Percentiles rank a stretch among this genome's conserved stretches.
Conservation (phyloP, 2,113 vertebrate species). For the Anthoscopus minutus region DNA sequence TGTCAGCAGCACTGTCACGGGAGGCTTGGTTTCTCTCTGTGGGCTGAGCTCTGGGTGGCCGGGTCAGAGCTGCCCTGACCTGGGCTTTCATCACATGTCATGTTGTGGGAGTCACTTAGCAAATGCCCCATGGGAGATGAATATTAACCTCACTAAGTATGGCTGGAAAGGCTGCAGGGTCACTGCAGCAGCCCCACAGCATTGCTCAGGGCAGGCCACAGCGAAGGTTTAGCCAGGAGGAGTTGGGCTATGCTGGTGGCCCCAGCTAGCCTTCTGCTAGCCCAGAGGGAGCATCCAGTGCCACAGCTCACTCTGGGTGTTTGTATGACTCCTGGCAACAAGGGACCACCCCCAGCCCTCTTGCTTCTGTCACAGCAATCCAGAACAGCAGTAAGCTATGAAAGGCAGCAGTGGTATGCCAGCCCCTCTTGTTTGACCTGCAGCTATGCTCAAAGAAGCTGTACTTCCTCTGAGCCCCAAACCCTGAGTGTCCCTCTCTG, state of each 20-base stretch:
- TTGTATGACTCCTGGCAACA: rapidly evolving
- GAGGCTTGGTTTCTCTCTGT: neutral
- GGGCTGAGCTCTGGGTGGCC: neutral
- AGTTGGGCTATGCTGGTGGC: neutral
- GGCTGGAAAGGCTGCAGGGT: neutral
- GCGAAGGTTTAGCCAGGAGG: rapidly evolving
- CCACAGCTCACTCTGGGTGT: neutral
- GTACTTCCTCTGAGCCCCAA: neutral
- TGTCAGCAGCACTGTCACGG: neutral
- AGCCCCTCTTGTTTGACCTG: neutral
- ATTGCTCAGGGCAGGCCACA: neutral
- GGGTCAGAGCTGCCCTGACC: neutral
- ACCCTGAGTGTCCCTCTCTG: neutral
- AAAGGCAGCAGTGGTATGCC: neutral
- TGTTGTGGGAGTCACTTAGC: neutral
- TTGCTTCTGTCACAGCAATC: neutral
- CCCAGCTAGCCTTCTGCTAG: neutral
- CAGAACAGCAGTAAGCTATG: neutral
- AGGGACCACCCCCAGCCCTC: neutral
- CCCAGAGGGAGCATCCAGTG: neutral
- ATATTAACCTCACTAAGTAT: neutral
- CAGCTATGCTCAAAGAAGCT: neutral
- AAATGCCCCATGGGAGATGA: neutral
- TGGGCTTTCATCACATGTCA: neutral
- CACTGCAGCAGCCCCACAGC: neutral